Evolutionary conservation across 2,888 invertebrate genomes (phyloP), one percentile per base, ranked within the genome.

Genomic region (Hybos culiciformis): DNA sequence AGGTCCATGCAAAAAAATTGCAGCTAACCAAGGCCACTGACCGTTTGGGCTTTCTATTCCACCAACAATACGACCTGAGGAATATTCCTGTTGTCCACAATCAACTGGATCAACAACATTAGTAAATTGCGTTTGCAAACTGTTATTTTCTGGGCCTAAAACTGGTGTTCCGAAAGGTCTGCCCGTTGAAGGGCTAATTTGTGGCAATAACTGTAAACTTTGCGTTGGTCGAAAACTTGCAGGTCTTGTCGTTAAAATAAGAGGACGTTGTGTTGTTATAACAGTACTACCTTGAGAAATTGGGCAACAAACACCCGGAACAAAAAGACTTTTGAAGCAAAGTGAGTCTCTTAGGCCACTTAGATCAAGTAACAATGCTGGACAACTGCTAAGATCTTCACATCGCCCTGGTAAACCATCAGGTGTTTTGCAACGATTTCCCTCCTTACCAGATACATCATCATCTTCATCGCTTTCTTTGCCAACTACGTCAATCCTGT

Each of bases 1-100:
- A 29, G 80, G 77, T 8, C 88, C 90, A 57, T 88, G 87, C 37
- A 92, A 71, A 65, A 85, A 92, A 53, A 92, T 88, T 2, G 92
- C 92, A 0, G 87, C 93, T 83, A 94, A 85, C 93, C 93, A 94
- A 0, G 94, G 93, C 88, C 91, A 91, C 41, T 86, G 78, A 0
- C 92, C 92, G 0, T 86, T 80, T 19, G 80, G 70, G 0, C 90
- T 74, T 59, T 83, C 81, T 42, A 83, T 79, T 5, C 94, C 94
- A 0, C 94, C 94, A 1, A 94, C 93, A 34, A 94, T 87, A 5
- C 93, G 77, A 49, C 84, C 88, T 34, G 82, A 80, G 41, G 82
- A 86, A 55, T 80, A 78, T 68, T 83, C 86, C 49, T 82, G 77
- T 51, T 85, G 80, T 0, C 87, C 87, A 56, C 87, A 88, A 51